A percentile compares a stretch with the other conserved stretches of the same genome.
These are phyloP conservation scores for Eupithecia exiguata DNA, from an alignment of 2,888 invertebrate species.

Conservation along the genomic window DNA sequence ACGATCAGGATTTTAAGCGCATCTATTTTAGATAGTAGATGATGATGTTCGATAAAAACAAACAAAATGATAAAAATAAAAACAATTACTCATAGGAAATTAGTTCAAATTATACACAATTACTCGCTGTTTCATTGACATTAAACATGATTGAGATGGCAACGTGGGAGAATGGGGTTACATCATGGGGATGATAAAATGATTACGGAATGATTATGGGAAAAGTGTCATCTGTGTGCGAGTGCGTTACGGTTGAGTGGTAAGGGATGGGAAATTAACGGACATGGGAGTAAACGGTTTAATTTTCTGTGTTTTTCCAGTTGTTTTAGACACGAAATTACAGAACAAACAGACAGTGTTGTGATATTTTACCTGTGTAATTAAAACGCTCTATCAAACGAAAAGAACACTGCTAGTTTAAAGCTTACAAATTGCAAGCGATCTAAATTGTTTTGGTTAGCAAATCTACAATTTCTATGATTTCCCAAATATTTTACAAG, in stretches of 20 bases:
- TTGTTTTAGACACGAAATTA: neutral
- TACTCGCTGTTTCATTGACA: conserved; percentile 65
- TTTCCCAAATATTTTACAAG: no score
- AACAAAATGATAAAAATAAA: neutral
- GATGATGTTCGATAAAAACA: neutral
- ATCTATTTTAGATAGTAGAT: neutral
- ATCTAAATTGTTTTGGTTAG: no score
- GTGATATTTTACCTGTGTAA: neutral
- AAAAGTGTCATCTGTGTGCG: conserved; percentile 74
- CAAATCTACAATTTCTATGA: no score
- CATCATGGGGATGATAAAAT: conserved; percentile 12
- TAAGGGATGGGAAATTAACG: conserved; percentile 51
- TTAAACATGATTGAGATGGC: conserved; percentile 63
- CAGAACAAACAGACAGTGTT: neutral
- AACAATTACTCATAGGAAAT: conserved; percentile 52
- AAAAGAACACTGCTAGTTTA: neutral
- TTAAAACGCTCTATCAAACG: neutral
- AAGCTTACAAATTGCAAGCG: no score
- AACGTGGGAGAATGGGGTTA: conserved; percentile 68
- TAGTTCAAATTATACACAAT: conserved; percentile 63
- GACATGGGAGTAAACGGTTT: conserved; percentile 6
- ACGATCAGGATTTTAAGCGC: neutral
- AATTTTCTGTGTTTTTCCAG: conserved; percentile 3
- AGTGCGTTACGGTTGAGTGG: conserved; percentile 62
- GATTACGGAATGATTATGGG: conserved; percentile 68